Conservation (phyloP, 2,797 vertebrate species). For the Rhynchonycteris naso region DNA sequence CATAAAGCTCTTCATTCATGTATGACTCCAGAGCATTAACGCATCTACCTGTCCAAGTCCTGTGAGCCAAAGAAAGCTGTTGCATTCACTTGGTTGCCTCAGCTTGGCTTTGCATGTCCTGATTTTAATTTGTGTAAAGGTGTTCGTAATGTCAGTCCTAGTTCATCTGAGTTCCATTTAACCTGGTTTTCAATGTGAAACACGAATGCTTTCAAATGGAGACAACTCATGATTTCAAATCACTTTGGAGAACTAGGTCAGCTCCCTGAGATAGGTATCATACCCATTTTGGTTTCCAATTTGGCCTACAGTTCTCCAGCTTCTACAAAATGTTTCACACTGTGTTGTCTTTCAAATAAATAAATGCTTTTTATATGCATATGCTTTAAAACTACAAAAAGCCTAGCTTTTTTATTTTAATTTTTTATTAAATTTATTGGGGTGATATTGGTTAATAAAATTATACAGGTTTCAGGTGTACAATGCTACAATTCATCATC, state of each 20-base stretch:
- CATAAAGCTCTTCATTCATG: slow-evolving; percentile 58
- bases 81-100: neutral
- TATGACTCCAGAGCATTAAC: slow-evolving; percentile 26
- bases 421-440: too few species aligned
- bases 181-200: slow-evolving; percentile 15
- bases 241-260: neutral
- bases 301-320: neutral
- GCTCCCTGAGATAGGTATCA: neutral
- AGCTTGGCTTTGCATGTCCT: neutral
- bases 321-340: slow-evolving; percentile 27
- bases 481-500: too few species aligned
- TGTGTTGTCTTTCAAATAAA: slow-evolving; percentile 14
- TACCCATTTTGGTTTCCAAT: neutral
- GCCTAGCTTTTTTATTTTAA: neutral
- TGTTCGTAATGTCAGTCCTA: slow-evolving; percentile 25
- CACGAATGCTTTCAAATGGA: neutral
- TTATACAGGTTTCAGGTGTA: too few species aligned
- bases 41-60: slow-evolving; percentile 45
- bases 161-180: slow-evolving; percentile 38
- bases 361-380: neutral
- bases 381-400: slow-evolving; percentile 13
- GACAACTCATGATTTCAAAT: neutral
- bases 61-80: slow-evolving; percentile 66
- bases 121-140: slow-evolving; percentile 45
- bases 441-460: too few species aligned